Evolutionary conservation across 1,140 invertebrate genomes (phyloP).

Genomic region (Ruditapes philippinarum): DNA sequence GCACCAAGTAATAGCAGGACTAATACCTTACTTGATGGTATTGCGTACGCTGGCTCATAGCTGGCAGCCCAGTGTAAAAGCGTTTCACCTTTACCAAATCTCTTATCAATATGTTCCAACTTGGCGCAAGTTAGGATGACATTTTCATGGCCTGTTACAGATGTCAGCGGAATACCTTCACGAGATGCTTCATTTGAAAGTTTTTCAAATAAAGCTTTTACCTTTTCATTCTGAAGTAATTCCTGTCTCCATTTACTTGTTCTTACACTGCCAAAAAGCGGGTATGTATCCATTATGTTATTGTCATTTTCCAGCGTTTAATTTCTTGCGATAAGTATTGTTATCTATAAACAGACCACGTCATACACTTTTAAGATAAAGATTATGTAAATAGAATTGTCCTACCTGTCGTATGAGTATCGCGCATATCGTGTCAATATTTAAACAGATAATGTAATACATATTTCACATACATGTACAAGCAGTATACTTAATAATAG

Average conservation of each 20-base stretch:
- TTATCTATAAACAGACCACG: neutral
- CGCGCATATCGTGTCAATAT: no score
- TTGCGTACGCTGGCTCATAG: neutral
- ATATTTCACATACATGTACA: no score
- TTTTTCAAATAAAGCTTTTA: neutral
- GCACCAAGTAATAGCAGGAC: neutral
- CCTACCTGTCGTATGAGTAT: neutral
- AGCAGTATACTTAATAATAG: no score
- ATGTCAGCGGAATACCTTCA: neutral
- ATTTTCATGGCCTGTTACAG: neutral
- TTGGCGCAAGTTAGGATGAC: neutral
- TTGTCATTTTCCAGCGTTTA: neutral
- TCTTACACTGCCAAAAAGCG: neutral
- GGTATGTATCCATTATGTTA: neutral
- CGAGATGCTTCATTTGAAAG: neutral
- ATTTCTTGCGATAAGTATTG: neutral
- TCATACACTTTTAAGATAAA: neutral
- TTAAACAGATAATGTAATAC: no score
- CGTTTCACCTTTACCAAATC: slow-evolving; percentile 10
- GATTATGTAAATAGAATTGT: neutral
- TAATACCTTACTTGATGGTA: neutral
- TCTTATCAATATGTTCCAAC: neutral
- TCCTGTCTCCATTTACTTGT: neutral
- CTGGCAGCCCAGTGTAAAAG: slow-evolving; percentile 2
- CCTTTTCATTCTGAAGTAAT: neutral